Evolutionary conservation across 2,113 vertebrate genomes (phyloP).

Genomic region (Sturnus vulgaris): DNA sequence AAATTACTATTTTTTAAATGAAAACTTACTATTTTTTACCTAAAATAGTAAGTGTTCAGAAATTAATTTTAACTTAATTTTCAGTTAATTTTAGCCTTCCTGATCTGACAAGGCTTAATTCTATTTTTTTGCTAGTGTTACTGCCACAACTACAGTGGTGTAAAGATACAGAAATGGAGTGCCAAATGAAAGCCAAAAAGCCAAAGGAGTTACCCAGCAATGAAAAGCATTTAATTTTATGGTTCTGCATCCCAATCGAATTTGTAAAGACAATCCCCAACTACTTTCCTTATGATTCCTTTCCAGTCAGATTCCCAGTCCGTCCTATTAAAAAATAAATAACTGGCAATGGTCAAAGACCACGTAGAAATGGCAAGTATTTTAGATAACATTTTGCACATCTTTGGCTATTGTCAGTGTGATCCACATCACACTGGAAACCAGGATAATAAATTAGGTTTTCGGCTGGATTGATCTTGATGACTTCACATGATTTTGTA

Average conservation of each 20-base stretch:
- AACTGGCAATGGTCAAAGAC: background rate
- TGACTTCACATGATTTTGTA: background rate
- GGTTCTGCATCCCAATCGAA: background rate
- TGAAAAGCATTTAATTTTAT: background rate
- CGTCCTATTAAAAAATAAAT: background rate
- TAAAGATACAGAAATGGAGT: background rate
- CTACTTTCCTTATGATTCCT: background rate
- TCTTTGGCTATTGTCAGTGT: background rate
- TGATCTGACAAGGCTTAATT: background rate
- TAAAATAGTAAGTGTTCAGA: background rate
- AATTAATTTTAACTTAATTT: background rate
- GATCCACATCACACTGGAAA: background rate
- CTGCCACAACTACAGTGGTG: background rate
- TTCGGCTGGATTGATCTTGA: background rate
- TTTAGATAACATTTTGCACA: background rate
- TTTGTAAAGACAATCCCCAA: background rate
- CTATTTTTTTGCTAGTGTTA: background rate
- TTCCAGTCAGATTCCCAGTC: background rate
- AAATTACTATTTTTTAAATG: background rate
- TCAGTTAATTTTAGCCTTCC: background rate
- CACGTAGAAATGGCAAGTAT: background rate
- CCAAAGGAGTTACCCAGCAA: background rate
- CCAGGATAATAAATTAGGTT: background rate
- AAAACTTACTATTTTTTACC: constrained; percentile 1
- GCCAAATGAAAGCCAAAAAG: background rate